phyloP scores from a whole-genome alignment of 2,888 invertebrate species.

The Machimus rusticus region DNA sequence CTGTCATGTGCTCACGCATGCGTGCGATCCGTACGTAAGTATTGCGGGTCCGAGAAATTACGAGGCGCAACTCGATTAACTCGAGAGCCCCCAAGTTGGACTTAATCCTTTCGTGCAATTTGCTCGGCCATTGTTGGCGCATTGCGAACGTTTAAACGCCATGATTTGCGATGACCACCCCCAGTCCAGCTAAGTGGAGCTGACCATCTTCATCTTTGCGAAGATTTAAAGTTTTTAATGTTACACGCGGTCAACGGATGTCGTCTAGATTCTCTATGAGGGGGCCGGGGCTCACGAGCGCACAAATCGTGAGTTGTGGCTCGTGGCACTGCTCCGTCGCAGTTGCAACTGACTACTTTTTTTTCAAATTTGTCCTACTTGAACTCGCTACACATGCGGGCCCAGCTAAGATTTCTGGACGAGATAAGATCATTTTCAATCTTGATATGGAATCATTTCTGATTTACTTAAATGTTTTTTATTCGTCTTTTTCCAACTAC shows the following conservation, averaged over 20 bases:
- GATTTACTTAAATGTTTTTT: not conserved
- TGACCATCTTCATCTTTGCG: not conserved
- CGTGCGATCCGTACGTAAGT: not conserved
- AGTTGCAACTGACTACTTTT: not conserved
- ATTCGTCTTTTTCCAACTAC: not conserved
- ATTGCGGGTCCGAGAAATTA: not conserved
- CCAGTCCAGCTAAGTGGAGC: not conserved
- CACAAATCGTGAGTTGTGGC: not conserved
- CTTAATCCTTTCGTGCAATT: not conserved
- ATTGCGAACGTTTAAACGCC: not conserved
- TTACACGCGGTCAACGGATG: not conserved
- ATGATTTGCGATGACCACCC: not conserved
- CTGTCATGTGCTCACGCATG: slow-evolving; percentile 31
- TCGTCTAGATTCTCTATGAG: not conserved
- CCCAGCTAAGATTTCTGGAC: not conserved
- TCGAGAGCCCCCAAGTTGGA: not conserved
- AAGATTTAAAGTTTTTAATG: not conserved
- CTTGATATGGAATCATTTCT: not conserved
- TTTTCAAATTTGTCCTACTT: not conserved
- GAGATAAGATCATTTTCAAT: not conserved
- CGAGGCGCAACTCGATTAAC: slow-evolving; percentile 25
- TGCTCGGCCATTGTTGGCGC: not conserved
- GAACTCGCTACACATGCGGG: not conserved
- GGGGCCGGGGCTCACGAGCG: not conserved
- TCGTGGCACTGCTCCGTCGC: not conserved